Percentiles rank a stretch among this genome's conserved stretches.
Conservation (phyloP, 2,113 vertebrate genomes). For the Chauna torquata region DNA sequence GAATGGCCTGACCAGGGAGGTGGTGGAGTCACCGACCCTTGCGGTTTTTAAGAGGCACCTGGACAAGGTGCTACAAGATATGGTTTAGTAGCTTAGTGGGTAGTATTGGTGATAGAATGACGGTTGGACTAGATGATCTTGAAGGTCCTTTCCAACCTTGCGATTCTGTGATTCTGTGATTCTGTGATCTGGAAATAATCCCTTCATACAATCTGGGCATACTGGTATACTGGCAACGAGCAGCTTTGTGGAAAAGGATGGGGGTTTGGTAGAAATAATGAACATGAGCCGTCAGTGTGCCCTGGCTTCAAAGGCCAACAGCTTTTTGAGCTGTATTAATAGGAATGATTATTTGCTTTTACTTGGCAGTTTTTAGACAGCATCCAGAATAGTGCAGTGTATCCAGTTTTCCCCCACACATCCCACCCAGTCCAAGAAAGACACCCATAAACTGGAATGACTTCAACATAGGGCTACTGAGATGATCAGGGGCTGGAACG, state of each 20-base stretch:
- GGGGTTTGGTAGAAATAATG: background rate
- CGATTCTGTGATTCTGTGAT: no score
- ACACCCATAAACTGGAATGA: background rate
- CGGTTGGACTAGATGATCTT: no score
- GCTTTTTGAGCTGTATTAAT: background rate
- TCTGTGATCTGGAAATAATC: background rate
- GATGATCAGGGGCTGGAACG: background rate
- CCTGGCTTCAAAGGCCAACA: background rate
- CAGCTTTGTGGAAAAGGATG: background rate
- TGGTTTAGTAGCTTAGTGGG: no score
- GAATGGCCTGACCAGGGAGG: no score
- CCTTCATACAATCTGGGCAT: background rate
- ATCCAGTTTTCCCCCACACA: background rate
- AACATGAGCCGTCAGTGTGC: background rate
- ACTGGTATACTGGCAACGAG: background rate
- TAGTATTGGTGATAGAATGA: no score
- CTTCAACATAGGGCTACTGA: background rate
- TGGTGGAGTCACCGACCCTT: no score
- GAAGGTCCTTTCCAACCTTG: no score
- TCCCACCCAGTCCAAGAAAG: background rate
- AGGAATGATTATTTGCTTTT: background rate
- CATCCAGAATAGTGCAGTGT: background rate
- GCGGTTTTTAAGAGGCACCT: no score
- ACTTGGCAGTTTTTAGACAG: background rate
- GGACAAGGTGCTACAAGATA: no score